Conservation (phyloP, 2,888 invertebrate species). For the Pelosia muscerda region DNA sequence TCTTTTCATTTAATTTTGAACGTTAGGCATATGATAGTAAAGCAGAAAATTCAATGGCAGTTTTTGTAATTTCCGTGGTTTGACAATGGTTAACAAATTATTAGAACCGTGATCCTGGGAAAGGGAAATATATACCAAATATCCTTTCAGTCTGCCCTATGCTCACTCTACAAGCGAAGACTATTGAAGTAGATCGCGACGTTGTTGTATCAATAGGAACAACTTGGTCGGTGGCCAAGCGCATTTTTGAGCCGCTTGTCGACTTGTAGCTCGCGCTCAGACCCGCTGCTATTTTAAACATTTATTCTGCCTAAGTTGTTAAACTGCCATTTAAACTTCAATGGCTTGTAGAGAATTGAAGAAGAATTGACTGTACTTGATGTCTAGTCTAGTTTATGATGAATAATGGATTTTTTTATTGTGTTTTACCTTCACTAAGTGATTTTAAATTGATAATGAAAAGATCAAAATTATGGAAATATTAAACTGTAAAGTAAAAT, state of each 20-base stretch:
- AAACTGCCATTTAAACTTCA: slow-evolving; percentile 20
- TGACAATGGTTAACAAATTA: too few species aligned
- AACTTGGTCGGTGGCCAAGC: slow-evolving; percentile 48
- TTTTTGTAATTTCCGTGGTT: too few species aligned
- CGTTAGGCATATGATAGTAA: too few species aligned
- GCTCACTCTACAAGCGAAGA: slow-evolving; percentile 23
- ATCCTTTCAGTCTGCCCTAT: neutral
- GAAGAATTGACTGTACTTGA: neutral
- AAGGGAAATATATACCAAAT: too few species aligned
- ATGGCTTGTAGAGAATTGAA: neutral
- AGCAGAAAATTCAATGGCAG: too few species aligned
- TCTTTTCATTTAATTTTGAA: too few species aligned
- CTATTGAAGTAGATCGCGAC: slow-evolving; percentile 39
- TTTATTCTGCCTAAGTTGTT: slow-evolving; percentile 22
- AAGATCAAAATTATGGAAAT: neutral
- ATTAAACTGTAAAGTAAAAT: neutral
- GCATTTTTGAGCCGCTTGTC: slow-evolving; percentile 32
- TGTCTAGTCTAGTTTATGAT: neutral
- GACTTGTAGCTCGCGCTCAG: neutral
- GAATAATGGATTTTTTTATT: neutral
- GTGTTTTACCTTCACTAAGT: neutral
- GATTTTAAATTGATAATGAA: neutral
- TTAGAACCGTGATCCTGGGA: too few species aligned
- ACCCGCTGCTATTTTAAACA: slow-evolving; percentile 24
- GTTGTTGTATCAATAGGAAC: slow-evolving; percentile 44